Conservation (phyloP, 2,113 vertebrate genomes). For the Ophiodon elongatus region DNA sequence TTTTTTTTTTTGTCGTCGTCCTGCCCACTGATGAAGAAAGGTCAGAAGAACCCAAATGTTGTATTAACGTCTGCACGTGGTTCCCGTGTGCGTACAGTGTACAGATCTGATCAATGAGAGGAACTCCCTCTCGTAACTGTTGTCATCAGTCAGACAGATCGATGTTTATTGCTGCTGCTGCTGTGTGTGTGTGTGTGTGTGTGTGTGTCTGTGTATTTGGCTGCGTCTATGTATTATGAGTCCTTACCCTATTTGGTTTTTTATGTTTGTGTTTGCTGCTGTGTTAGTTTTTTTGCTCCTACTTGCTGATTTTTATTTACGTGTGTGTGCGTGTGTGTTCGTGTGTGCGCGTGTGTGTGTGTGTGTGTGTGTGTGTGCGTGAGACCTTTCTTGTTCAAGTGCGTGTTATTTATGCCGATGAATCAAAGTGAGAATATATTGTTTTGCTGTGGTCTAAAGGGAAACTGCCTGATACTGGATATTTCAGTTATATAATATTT, state of each 20-base stretch:
- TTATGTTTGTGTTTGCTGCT: constrained; percentile 24
- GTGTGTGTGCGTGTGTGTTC: neutral
- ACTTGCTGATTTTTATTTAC: constrained; percentile 8
- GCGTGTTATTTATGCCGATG: neutral
- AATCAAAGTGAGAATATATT: neutral
- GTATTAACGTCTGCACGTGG: constrained; percentile 13
- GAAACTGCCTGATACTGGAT: neutral
- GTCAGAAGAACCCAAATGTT: neutral
- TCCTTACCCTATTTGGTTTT: constrained; percentile 12
- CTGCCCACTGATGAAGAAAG: neutral
- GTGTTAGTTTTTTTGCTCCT: constrained; percentile 26
- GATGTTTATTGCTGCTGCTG: constrained; percentile 46
- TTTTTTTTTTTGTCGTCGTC: neutral
- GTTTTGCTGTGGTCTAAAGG: neutral
- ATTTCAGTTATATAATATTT: neutral
- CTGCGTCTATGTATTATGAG: constrained; percentile 22
- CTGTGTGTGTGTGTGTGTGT: constrained; percentile 39
- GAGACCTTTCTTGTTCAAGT: too few species aligned
- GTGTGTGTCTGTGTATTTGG: constrained; percentile 30
- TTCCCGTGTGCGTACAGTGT: neutral
- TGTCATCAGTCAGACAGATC: constrained; percentile 54
- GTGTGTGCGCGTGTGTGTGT: neutral
- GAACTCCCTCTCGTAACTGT: constrained; percentile 43
- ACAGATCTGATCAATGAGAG: constrained; percentile 22
- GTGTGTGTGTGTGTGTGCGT: too few species aligned